Percentiles rank a stretch among this genome's conserved stretches.
Conservation (phyloP, 1,140 invertebrate genomes). For the Pachyrhynchus sulphureomaculatus region DNA sequence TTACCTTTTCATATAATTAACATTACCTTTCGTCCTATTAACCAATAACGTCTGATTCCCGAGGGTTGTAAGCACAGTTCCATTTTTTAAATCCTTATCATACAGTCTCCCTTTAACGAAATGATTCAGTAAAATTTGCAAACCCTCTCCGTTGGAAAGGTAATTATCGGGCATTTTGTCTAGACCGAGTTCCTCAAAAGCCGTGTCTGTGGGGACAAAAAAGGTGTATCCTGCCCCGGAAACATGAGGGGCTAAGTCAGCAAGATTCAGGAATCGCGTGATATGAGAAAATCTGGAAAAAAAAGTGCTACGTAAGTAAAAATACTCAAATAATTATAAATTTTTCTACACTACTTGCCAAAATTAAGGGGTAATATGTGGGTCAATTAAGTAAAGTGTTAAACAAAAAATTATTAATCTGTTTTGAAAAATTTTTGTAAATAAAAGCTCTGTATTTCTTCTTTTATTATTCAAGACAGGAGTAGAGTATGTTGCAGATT, state of each 20-base stretch:
- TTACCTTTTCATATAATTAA: too few species aligned
- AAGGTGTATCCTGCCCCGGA: constrained; percentile 63
- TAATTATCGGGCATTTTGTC: constrained; percentile 61
- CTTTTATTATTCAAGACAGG: too few species aligned
- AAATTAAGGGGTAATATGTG: too few species aligned
- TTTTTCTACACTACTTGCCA: too few species aligned
- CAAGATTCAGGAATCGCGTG: constrained; percentile 60
- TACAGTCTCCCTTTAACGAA: constrained; percentile 63
- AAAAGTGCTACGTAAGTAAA: background rate
- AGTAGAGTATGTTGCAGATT: too few species aligned
- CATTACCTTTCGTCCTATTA: constrained; percentile 53
- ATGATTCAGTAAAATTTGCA: constrained; percentile 62
- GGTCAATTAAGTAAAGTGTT: too few species aligned
- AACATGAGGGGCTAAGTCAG: constrained; percentile 60
- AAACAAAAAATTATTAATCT: too few species aligned
- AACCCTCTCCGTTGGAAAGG: constrained; percentile 56
- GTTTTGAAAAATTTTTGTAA: too few species aligned
- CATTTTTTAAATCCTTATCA: constrained; percentile 59
- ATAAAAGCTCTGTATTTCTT: too few species aligned
- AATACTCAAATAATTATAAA: background rate
- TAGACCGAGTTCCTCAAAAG: constrained; percentile 59
- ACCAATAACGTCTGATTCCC: constrained; percentile 58
- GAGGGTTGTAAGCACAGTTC: constrained; percentile 54
- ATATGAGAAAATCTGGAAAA: constrained; percentile 57
- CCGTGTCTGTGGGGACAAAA: constrained; percentile 61